Percentiles rank a stretch among this genome's conserved stretches.
Conservation (phyloP, 2,797 vertebrate species). For the Prionace glauca region DNA sequence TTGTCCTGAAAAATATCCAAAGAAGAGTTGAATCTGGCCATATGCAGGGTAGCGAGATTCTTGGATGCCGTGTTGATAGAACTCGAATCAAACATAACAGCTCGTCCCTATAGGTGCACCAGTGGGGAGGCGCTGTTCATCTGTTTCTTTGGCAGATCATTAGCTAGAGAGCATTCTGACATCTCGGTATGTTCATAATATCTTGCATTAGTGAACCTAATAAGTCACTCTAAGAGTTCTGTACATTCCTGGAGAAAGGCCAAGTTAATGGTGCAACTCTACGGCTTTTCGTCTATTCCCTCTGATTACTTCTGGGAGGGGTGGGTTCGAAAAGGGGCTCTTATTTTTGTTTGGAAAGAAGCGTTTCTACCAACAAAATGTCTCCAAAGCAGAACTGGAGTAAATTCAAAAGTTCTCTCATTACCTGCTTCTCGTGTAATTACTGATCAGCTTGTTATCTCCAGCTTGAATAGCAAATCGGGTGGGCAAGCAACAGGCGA, state of each 20-base stretch:
- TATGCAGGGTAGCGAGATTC: neutral
- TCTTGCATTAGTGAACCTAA: slow-evolving; percentile 6
- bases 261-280: neutral
- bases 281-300: neutral
- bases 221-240: neutral
- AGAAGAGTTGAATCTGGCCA: neutral
- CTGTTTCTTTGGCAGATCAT: neutral
- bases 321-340: too few relatives aligned
- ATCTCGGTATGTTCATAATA: neutral
- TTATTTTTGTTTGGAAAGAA: neutral
- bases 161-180: neutral
- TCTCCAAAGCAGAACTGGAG: neutral
- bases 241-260: neutral
- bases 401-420: neutral
- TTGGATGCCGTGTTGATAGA: neutral
- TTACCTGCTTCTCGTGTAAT: neutral
- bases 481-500: neutral
- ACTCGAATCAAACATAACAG: neutral
- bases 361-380: neutral
- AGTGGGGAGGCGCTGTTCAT: neutral
- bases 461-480: neutral
- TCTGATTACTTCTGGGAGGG: neutral
- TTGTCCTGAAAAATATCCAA: neutral
- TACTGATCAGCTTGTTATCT: neutral
- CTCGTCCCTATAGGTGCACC: neutral